Evolutionary conservation across 1,140 invertebrate species (phyloP).

Genomic region (Vanessa atalanta): DNA sequence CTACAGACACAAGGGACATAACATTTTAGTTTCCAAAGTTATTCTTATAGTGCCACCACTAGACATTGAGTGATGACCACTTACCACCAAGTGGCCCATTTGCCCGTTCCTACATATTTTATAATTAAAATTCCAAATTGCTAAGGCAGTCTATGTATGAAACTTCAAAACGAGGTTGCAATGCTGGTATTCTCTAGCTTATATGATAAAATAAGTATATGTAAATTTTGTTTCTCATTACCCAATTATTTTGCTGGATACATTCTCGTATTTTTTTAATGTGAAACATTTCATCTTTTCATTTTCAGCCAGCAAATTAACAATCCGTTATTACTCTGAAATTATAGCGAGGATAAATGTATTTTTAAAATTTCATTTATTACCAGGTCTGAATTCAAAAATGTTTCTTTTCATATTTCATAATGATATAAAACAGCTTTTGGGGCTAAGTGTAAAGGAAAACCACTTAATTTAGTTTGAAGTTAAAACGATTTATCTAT

Average conservation of each 20-base stretch:
- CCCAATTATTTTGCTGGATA: neutral
- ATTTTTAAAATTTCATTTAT: neutral
- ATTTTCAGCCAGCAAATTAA: slow-evolving; percentile 9
- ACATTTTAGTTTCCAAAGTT: too few species aligned
- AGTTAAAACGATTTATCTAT: neutral
- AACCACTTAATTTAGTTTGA: neutral
- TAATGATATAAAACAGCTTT: neutral
- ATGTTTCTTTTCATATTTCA: neutral
- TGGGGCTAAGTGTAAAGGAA: neutral
- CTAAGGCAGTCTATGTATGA: too few species aligned
- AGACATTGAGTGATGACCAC: too few species aligned
- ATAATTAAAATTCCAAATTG: too few species aligned
- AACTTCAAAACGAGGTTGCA: too few species aligned
- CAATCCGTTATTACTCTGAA: slow-evolving; percentile 19
- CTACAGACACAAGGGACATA: too few species aligned
- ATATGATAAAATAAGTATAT: neutral
- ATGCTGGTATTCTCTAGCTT: neutral
- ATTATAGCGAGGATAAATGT: neutral
- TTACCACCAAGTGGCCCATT: too few species aligned
- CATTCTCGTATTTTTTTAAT: slow-evolving; percentile 12
- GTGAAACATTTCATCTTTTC: slow-evolving; percentile 22
- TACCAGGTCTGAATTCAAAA: neutral
- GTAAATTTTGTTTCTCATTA: neutral
- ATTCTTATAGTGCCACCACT: too few species aligned
- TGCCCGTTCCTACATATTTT: too few species aligned